A percentile compares a stretch with the other conserved stretches of the same genome.
These are phyloP conservation scores for Labia minor DNA, from an alignment of 2,888 invertebrate genomes.

Conservation along the genomic window DNA sequence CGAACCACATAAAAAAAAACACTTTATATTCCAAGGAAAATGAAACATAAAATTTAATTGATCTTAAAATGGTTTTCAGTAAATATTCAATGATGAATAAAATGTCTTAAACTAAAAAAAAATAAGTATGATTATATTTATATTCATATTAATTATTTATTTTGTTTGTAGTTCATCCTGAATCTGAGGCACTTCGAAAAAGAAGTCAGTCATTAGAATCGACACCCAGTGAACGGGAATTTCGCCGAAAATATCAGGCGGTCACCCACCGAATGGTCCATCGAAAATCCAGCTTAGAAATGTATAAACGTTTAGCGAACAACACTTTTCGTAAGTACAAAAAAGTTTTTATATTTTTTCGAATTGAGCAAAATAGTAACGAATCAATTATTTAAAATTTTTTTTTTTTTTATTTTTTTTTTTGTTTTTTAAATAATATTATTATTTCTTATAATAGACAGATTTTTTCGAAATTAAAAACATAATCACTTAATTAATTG, in stretches of 20 bases:
- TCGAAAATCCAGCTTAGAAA: conserved; percentile 77
- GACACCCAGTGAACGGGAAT: conserved; percentile 77
- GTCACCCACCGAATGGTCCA: conserved; percentile 83
- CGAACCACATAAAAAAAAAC: no score
- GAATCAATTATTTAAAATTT: no score
- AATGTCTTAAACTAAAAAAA: not conserved
- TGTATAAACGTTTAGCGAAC: conserved; percentile 73
- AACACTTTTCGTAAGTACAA: conserved; percentile 67
- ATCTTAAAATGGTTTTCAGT: no score
- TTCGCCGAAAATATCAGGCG: conserved; percentile 73
- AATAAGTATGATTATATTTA: not conserved
- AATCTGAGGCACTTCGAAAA: not conserved
- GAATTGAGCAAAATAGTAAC: no score
- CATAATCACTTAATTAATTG: no score
- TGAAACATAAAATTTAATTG: no score
- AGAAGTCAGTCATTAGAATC: conserved; percentile 35
- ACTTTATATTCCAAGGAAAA: no score
- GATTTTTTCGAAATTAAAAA: no score
- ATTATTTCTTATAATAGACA: conserved; percentile 25
- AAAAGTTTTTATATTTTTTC: no score
- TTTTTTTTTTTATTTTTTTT: no score
- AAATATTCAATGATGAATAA: not conserved
- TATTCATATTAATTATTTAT: not conserved
- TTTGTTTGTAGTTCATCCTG: not conserved
- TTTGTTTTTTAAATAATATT: no score